phyloP scores from a whole-genome alignment of 2,888 invertebrate genomes.

The Xylota sylvarum region DNA sequence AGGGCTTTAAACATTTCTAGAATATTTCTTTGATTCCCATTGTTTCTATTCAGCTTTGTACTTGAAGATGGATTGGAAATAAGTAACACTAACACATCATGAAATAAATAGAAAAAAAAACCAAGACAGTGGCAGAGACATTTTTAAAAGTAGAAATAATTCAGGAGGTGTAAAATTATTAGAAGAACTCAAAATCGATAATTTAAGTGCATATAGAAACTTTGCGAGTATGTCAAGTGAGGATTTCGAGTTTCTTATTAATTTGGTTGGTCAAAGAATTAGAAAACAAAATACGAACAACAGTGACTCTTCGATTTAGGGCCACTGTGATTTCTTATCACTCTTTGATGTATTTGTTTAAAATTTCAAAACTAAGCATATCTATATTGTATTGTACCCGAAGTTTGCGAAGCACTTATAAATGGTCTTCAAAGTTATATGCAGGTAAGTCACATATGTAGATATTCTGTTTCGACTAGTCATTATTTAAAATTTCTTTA shows the following conservation, averaged over 20 bases:
- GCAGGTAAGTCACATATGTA: not conserved
- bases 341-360: not conserved
- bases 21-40: too few species aligned
- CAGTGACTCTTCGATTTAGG: not conserved
- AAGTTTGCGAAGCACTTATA: conserved; percentile 2
- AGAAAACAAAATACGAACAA: not conserved
- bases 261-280: not conserved
- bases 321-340: not conserved
- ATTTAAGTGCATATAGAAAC: too few species aligned
- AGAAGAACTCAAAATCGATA: not conserved
- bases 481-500: not conserved
- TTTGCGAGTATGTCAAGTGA: not conserved
- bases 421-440: not conserved
- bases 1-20: too few species aligned
- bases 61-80: too few species aligned
- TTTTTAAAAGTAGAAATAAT: not conserved
- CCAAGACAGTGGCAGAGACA: too few species aligned
- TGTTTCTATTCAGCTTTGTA: too few species aligned
- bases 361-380: not conserved
- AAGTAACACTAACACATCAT: too few species aligned
- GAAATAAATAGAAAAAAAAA: too few species aligned
- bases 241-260: not conserved
- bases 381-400: not conserved
- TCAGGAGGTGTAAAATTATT: not conserved
- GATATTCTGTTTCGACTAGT: not conserved